These are phyloP conservation scores for Lasius fuliginosus DNA, from an alignment of 2,888 invertebrate species.

Conservation along the genomic window DNA sequence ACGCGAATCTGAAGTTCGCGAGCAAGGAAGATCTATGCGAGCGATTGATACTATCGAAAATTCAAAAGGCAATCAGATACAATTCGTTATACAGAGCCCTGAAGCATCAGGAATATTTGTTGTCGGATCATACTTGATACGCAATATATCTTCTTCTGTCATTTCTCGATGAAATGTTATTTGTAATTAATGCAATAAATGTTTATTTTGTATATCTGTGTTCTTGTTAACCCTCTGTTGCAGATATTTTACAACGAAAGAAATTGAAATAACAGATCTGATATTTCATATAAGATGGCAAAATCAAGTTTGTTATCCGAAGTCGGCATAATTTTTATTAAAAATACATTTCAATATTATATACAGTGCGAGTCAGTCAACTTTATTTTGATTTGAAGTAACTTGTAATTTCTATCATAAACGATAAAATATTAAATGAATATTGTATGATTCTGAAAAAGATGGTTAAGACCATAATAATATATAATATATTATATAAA, in stretches of 20 bases:
- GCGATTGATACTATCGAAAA: conserved; percentile 93
- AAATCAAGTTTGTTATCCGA: not conserved
- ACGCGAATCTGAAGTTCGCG: conserved; percentile 81
- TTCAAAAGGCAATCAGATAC: conserved; percentile 94
- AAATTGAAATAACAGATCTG: not conserved
- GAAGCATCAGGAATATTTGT: conserved; percentile 82
- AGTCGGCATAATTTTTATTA: not conserved
- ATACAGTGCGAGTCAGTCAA: not conserved
- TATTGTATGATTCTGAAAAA: not conserved
- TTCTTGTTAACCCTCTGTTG: not conserved
- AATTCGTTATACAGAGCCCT: conserved; percentile 93
- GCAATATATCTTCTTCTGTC: not conserved
- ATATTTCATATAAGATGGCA: not conserved
- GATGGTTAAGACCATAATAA: not conserved
- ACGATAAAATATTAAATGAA: not conserved
- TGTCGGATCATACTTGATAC: conserved; percentile 36
- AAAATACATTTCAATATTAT: not conserved
- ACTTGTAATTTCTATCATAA: not conserved
- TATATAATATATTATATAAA: not conserved
- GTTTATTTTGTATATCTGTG: not conserved
- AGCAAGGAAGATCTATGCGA: conserved; percentile 89
- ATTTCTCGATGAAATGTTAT: not conserved
- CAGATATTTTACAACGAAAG: conserved; percentile 10
- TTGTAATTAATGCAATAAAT: conserved; percentile 25
- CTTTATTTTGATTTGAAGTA: not conserved